Percentiles rank a stretch among this genome's conserved stretches.
Conservation (phyloP, 2,797 vertebrate species). For the Eremophila alpestris region DNA sequence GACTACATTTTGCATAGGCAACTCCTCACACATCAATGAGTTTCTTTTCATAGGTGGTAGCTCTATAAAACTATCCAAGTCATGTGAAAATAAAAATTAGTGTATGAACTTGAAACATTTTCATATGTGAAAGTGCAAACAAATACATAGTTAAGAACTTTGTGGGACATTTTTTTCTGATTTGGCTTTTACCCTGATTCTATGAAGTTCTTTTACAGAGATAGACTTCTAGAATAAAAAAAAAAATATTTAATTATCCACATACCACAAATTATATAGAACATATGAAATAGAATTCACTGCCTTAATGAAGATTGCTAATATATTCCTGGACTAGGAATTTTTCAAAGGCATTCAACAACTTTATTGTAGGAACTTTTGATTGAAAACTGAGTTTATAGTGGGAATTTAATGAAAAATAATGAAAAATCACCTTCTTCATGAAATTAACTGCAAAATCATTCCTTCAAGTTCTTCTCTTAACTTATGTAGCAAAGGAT, state of each 20-base stretch:
- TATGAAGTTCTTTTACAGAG: background rate
- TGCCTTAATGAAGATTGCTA: background rate
- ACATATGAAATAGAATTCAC: background rate
- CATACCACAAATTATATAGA: background rate
- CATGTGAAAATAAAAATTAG: background rate
- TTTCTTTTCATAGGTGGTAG: background rate
- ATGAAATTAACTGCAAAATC: background rate
- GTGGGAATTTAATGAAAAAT: background rate
- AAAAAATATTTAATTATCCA: background rate
- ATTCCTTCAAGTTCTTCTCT: background rate
- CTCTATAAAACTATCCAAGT: background rate
- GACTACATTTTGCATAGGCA: background rate
- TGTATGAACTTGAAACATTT: background rate
- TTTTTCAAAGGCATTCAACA: background rate
- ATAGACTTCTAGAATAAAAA: background rate
- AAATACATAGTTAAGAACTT: background rate
- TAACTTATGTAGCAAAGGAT: background rate
- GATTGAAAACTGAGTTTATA: background rate
- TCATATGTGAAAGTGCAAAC: background rate
- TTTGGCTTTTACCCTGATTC: background rate
- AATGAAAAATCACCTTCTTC: background rate
- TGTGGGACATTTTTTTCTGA: background rate
- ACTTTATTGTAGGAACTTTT: background rate
- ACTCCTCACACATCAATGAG: background rate
- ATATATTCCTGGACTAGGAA: background rate